phyloP scores from a whole-genome alignment of 2,797 vertebrate species.

The Nothura maculosa region DNA sequence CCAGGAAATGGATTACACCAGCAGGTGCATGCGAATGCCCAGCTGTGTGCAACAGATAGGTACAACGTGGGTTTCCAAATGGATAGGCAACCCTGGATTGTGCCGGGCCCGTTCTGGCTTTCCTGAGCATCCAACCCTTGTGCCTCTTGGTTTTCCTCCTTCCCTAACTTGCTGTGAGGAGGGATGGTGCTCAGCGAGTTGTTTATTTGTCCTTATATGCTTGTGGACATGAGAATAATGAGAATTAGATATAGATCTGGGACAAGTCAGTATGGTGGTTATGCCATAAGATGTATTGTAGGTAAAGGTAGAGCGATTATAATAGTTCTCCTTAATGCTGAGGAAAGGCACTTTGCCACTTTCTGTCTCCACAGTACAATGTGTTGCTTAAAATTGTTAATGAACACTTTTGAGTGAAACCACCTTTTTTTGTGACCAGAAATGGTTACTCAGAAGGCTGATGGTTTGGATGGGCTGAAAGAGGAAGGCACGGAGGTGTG shows the following conservation, averaged over 20 bases:
- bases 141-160: neutral
- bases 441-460: neutral
- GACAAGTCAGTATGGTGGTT: neutral
- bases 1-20: neutral
- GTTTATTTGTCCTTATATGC: neutral
- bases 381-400: neutral
- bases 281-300: neutral
- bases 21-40: neutral
- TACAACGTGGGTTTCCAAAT: neutral
- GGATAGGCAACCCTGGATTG: neutral
- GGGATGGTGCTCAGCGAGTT: neutral
- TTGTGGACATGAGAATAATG: neutral
- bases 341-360: neutral
- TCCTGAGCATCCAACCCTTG: neutral
- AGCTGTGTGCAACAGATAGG: neutral
- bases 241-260: neutral
- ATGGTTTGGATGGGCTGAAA: neutral
- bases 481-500: neutral
- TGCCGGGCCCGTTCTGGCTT: neutral
- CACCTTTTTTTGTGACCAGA: neutral
- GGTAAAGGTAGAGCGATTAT: neutral
- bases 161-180: neutral
- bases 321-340: neutral
- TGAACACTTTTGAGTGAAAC: neutral
- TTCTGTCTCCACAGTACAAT: neutral